phyloP scores from a whole-genome alignment of 2,113 vertebrate genomes.

The Colossoma macropomum region DNA sequence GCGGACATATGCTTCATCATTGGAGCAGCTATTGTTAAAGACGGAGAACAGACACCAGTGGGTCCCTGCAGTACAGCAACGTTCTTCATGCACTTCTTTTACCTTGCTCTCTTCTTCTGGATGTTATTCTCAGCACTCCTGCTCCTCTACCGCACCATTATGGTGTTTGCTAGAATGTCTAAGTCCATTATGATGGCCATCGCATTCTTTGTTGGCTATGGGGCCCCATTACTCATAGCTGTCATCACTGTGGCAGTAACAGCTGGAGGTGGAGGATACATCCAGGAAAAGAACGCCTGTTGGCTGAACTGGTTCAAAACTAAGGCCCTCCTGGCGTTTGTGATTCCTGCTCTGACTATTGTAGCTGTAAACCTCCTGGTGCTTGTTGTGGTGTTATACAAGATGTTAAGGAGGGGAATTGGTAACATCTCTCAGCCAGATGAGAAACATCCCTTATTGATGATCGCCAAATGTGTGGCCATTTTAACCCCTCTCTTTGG shows the following conservation, averaged over 20 bases:
- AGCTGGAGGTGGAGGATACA: conserved; percentile 72
- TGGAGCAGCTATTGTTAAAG: conserved; percentile 57
- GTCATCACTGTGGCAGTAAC: conserved; percentile 82
- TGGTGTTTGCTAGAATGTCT: conserved; percentile 81
- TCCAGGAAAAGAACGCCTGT: conserved; percentile 69
- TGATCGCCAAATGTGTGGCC: conserved; percentile 36
- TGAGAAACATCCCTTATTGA: conserved; percentile 33
- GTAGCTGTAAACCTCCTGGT: conserved; percentile 82
- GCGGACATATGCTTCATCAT: conserved; percentile 86
- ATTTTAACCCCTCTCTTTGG: conserved; percentile 38
- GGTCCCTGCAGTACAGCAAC: conserved; percentile 79
- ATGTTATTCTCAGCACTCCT: conserved; percentile 86
- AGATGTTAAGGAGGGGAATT: conserved; percentile 76
- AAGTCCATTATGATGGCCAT: conserved; percentile 76
- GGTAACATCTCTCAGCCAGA: conserved; percentile 65
- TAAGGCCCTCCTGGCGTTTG: conserved; percentile 83
- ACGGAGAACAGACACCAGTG: background rate
- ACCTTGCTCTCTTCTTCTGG: conserved; percentile 92
- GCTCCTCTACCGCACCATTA: conserved; percentile 82
- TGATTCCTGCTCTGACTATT: conserved; percentile 81
- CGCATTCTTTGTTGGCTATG: conserved; percentile 83
- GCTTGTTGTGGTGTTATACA: conserved; percentile 80
- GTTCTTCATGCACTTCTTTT: conserved; percentile 89
- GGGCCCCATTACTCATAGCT: conserved; percentile 82
- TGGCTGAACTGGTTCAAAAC: conserved; percentile 88